A percentile compares a stretch with the other conserved stretches of the same genome.
phyloP scores from a whole-genome alignment of 2,888 invertebrate species.

The Acutogordius australiensis region DNA sequence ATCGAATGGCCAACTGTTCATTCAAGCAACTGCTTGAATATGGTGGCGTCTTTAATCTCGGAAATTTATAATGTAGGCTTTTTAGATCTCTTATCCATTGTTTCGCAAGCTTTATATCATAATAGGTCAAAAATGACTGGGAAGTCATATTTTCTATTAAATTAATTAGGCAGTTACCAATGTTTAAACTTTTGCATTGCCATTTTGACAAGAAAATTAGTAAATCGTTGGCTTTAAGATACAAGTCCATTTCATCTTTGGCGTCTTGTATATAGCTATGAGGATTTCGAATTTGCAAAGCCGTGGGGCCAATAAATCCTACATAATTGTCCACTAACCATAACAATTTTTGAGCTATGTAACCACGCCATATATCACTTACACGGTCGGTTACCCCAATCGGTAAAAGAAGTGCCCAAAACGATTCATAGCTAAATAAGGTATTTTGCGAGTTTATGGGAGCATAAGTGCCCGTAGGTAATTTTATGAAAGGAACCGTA shows the following conservation, averaged over 20 bases:
- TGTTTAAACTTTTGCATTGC: constrained; percentile 5
- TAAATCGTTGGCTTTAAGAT: constrained; percentile 14
- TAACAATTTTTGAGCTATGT: constrained; percentile 18
- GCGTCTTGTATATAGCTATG: constrained; percentile 17
- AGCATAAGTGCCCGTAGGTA: constrained; percentile 17
- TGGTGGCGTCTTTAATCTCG: no score
- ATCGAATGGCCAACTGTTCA: no score
- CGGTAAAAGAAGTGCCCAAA: constrained; percentile 19
- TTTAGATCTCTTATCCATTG: no score
- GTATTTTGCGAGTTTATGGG: constrained; percentile 20
- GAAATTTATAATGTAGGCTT: no score
- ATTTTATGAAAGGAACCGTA: constrained; percentile 16
- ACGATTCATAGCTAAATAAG: constrained; percentile 17
- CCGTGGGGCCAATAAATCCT: constrained; percentile 15
- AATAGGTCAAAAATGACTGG: no score
- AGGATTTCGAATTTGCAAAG: constrained; percentile 16
- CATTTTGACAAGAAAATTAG: background rate
- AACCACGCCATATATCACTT: constrained; percentile 19
- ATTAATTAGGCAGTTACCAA: no score
- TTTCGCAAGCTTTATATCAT: no score
- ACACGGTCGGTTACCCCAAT: constrained; percentile 17
- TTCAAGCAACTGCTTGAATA: no score
- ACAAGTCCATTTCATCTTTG: constrained; percentile 17
- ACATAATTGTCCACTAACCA: constrained; percentile 17
- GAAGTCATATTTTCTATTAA: no score